phyloP scores from a whole-genome alignment of 2,797 vertebrate species.

The Crotalus adamanteus region DNA sequence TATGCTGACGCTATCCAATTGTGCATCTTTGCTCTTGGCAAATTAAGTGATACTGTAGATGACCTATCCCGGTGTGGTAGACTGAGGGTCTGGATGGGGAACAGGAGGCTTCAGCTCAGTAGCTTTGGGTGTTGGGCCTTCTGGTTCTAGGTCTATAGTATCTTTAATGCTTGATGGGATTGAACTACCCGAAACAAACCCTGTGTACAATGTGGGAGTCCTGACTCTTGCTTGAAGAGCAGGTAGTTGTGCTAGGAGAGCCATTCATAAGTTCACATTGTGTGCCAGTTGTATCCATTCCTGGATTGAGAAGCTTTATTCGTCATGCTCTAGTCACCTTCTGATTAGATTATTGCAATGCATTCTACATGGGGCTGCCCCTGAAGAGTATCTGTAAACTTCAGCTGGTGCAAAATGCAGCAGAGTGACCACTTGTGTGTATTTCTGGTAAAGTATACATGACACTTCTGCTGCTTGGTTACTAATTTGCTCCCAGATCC shows the following conservation, averaged over 20 bases:
- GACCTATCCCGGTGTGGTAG: neutral
- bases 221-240: neutral
- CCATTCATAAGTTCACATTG: neutral
- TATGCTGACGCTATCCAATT: neutral
- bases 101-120: neutral
- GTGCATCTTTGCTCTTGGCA: neutral
- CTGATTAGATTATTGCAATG: too few relatives aligned
- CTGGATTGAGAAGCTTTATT: too few relatives aligned
- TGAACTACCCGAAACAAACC: neutral
- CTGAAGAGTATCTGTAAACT: too few relatives aligned
- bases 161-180: neutral
- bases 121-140: neutral
- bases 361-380: too few relatives aligned
- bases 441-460: too few relatives aligned
- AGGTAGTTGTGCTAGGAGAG: neutral
- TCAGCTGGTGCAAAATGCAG: too few relatives aligned
- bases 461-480: too few relatives aligned
- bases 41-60: neutral
- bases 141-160: neutral
- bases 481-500: too few relatives aligned
- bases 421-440: too few relatives aligned
- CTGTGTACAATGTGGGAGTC: neutral
- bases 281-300: neutral
- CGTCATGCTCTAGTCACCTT: too few relatives aligned
- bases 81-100: neutral